Percentiles rank a stretch among this genome's conserved stretches.
Conservation (phyloP, 2,113 vertebrate species). For the Lepisosteus oculatus region DNA sequence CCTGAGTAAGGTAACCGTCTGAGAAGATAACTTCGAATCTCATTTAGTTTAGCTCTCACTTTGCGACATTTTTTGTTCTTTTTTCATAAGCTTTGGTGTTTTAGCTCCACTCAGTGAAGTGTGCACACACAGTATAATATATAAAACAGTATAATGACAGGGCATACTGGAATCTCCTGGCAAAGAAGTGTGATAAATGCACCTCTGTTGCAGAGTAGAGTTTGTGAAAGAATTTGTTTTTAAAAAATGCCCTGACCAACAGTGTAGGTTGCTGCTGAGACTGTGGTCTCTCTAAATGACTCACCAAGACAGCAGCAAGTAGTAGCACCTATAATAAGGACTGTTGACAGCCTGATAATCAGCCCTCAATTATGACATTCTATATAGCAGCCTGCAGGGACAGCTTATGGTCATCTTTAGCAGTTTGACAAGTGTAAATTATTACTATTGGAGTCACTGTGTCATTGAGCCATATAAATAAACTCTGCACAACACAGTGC, state of each 20-base stretch:
- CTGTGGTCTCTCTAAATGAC: neutral
- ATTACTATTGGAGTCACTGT: constrained; percentile 23
- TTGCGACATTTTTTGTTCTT: too few relatives aligned
- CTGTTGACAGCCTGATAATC: neutral
- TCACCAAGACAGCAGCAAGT: neutral
- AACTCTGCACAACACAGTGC: neutral
- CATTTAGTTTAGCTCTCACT: too few relatives aligned
- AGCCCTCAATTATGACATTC: constrained; percentile 16
- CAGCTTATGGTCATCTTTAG: constrained; percentile 23
- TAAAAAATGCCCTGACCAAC: neutral
- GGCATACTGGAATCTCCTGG: too few relatives aligned
- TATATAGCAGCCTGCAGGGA: neutral
- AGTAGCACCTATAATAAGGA: constrained; percentile 1
- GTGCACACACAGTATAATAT: too few relatives aligned
- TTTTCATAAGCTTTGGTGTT: too few relatives aligned
- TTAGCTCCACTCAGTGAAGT: too few relatives aligned
- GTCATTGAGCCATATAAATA: constrained; percentile 9
- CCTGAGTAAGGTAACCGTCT: too few relatives aligned
- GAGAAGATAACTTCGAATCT: too few relatives aligned
- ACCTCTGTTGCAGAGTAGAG: too few relatives aligned
- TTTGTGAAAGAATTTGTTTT: too few relatives aligned
- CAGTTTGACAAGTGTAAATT: constrained; percentile 27
- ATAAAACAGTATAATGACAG: too few relatives aligned
- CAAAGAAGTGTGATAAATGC: too few relatives aligned
- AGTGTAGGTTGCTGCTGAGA: neutral